Evolutionary conservation across 2,113 vertebrate genomes (phyloP).

Genomic region (Aspiorhynchus laticeps): DNA sequence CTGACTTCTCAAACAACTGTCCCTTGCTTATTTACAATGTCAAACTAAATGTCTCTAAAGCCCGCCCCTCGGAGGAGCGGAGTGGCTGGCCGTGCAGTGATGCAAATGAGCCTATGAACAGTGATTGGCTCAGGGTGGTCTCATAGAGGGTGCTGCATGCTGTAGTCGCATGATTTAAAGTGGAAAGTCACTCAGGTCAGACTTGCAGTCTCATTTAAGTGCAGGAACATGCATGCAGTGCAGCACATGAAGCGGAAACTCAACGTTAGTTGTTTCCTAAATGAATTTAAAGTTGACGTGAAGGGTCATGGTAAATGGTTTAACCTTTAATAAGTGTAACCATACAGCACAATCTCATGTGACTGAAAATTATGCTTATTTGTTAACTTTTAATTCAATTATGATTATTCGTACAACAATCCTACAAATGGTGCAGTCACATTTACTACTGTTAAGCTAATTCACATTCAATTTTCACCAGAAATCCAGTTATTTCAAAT

Average conservation of each 20-base stretch:
- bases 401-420: neutral
- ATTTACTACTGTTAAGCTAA: neutral
- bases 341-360: neutral
- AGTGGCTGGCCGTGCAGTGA: conserved; percentile 68
- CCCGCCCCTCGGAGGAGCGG: conserved; percentile 68
- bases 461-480: neutral
- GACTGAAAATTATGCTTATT: neutral
- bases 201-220: conserved; percentile 68
- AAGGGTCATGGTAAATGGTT: conserved; percentile 20
- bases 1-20: conserved; percentile 79
- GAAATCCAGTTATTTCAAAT: neutral
- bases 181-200: conserved; percentile 73
- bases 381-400: neutral
- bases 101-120: conserved; percentile 56
- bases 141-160: conserved; percentile 74
- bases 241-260: conserved; percentile 56
- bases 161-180: conserved; percentile 82
- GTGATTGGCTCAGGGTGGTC: conserved; percentile 66
- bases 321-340: neutral
- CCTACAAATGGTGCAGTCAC: neutral
- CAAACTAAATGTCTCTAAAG: conserved; percentile 80
- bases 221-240: conserved; percentile 64
- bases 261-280: neutral
- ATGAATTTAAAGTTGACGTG: neutral
- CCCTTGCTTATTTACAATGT: conserved; percentile 86